Evolutionary conservation across 2,797 vertebrate genomes (phyloP), one percentile per base, ranked within the genome.

Genomic region (Trematomus bernacchii): DNA sequence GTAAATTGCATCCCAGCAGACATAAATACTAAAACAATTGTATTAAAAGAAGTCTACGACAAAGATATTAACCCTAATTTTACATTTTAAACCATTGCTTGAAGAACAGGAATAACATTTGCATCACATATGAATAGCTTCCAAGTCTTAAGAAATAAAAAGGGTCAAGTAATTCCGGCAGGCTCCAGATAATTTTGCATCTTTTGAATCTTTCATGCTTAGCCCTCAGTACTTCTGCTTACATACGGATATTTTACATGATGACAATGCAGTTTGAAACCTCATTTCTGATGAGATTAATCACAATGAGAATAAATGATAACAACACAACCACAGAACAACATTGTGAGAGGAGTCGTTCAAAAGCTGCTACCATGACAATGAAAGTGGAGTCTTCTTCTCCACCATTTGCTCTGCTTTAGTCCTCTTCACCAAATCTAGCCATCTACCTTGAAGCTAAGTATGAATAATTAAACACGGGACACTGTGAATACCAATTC

Each of bases 401-500:
- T 69, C 43, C 21, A 60, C 51, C 67, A 40, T 84, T 89, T 83
- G 85, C 60, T 67, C 48, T 60, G 64, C 42, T 46, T 75, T 30
- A 66, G 15, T 77, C 55, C 59, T 66, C 19, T 73, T 76, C 60
- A 66, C 66, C 83, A 82, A 84, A 80, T 78, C 66, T 33, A 79
- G 76, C 65, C 37, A 64, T 68, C 43, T 85, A 85, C 82, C 87
- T 87, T 79, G 74, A 84, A 91, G 88, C 79, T 76, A 82, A 58
- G 55, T 73, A 91, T 90, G 85, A 89, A 93, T 92, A 91, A 93
- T 91, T 89, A 78, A 94, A 89, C 51, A 72, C 71, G 58, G 77
- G 73, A 84, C 79, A 77, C 72, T 65, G 62, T 84, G 90, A 92
- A 93, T 92, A 90, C 87, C 83, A 93, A 93, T 91, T 80, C 79